These are phyloP conservation scores for Paracanthobrama guichenoti DNA, from an alignment of 2,113 vertebrate species.

Conservation along the genomic window DNA sequence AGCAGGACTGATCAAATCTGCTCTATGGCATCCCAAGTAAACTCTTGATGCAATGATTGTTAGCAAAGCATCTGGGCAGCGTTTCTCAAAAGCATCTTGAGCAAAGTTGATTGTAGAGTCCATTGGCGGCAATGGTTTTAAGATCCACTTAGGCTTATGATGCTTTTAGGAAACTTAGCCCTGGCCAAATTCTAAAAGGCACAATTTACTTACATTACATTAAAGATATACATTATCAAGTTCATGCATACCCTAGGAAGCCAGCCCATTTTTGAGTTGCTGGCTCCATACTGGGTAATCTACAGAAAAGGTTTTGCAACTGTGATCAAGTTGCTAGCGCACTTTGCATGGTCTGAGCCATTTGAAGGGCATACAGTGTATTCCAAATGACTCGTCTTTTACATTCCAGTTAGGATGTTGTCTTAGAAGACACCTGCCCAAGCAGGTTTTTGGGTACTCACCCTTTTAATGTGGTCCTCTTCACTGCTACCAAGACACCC, in stretches of 20 bases:
- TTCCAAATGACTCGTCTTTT: not conserved
- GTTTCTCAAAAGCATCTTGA: too few species aligned
- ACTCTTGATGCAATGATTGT: not conserved
- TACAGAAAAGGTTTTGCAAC: not conserved
- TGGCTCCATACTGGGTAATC: not conserved
- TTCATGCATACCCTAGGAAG: not conserved
- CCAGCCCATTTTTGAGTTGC: not conserved
- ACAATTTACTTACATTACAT: not conserved
- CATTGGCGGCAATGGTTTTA: too few species aligned
- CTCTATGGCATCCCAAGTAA: not conserved
- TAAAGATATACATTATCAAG: not conserved
- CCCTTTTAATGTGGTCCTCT: conserved; percentile 81
- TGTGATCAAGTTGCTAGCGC: not conserved
- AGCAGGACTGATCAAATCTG: not conserved
- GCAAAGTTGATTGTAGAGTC: too few species aligned
- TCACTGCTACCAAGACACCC: conserved; percentile 82
- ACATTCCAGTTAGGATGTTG: not conserved
- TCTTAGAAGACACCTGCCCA: not conserved
- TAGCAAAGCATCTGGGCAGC: not conserved
- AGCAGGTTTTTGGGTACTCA: conserved; percentile 61
- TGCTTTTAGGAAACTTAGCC: too few species aligned
- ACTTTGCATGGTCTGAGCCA: not conserved
- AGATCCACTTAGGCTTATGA: too few species aligned
- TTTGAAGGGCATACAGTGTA: not conserved
- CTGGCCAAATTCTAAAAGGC: not conserved